These are phyloP conservation scores for Drosophila parvula DNA, from an alignment of 1,140 invertebrate species.

Conservation along the genomic window DNA sequence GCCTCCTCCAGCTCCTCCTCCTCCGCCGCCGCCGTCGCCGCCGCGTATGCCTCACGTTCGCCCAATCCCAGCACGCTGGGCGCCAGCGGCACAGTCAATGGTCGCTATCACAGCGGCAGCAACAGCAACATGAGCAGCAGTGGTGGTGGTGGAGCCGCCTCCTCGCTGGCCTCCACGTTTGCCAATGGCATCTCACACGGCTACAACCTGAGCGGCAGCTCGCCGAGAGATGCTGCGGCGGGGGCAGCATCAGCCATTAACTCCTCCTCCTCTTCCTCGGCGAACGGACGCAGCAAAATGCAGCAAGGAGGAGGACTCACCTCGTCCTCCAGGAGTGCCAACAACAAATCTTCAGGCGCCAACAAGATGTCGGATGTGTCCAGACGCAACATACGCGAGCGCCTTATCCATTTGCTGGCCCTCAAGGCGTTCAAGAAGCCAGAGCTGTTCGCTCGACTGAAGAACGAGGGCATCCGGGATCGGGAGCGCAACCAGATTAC, in stretches of 20 bases:
- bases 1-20: slow-evolving; percentile 40
- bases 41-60: slow-evolving; percentile 55
- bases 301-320: slow-evolving; percentile 48
- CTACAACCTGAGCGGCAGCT: slow-evolving; percentile 71
- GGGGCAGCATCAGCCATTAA: slow-evolving; percentile 15
- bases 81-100: slow-evolving; percentile 70
- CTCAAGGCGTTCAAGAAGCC: slow-evolving; percentile 96
- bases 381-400: slow-evolving; percentile 86
- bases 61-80: slow-evolving; percentile 77
- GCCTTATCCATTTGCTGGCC: slow-evolving; percentile 96
- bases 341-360: slow-evolving; percentile 56
- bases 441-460: slow-evolving; percentile 92
- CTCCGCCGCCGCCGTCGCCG: not conserved
- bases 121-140: slow-evolving; percentile 19
- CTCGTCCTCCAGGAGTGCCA: slow-evolving; percentile 53
- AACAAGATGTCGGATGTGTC: slow-evolving; percentile 76
- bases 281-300: slow-evolving; percentile 66
- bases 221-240: slow-evolving; percentile 53
- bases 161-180: slow-evolving; percentile 68
- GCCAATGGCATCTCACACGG: slow-evolving; percentile 84
- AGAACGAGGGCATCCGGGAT: slow-evolving; percentile 93
- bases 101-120: slow-evolving; percentile 49
- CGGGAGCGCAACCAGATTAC: slow-evolving; percentile 90
- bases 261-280: slow-evolving; percentile 13
- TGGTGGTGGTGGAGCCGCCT: slow-evolving; percentile 46